Conservation (phyloP, 2,797 vertebrate species). For the Iguana delicatissima region DNA sequence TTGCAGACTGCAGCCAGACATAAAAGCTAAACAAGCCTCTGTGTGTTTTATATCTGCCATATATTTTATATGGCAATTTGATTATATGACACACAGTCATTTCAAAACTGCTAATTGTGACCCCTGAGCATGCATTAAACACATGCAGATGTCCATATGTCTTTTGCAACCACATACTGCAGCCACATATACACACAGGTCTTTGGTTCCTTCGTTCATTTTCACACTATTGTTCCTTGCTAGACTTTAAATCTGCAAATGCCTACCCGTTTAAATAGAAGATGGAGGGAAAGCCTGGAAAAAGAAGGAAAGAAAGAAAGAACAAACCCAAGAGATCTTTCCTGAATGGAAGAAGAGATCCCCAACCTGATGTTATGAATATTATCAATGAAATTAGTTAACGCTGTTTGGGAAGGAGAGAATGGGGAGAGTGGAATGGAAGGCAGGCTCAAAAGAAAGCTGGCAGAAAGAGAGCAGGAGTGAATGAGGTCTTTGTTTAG, state of each 20-base stretch:
- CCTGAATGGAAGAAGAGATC: conserved; percentile 67
- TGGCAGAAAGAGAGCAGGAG: conserved; percentile 28
- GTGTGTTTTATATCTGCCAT: conserved; percentile 60
- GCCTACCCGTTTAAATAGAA: conserved; percentile 22
- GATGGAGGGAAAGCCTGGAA: not conserved
- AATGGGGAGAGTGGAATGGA: conserved; percentile 62
- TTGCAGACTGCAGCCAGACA: conserved; percentile 29
- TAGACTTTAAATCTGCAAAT: not conserved
- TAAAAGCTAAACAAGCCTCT: conserved; percentile 70
- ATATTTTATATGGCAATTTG: conserved; percentile 62
- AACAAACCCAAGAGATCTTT: conserved; percentile 10
- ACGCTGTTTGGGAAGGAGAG: conserved; percentile 69
- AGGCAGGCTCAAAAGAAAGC: conserved; percentile 57
- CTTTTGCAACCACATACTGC: not conserved
- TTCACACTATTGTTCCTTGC: not conserved
- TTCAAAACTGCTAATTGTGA: not conserved
- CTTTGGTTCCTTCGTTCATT: not conserved
- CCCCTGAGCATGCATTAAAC: conserved; percentile 25
- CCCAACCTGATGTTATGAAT: conserved; percentile 69
- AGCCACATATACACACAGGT: not conserved
- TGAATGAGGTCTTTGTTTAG: conserved; percentile 68
- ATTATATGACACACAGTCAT: not conserved
- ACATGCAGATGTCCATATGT: not conserved
- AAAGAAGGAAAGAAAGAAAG: conserved; percentile 40
- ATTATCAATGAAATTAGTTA: conserved; percentile 78